Evolutionary conservation across 2,888 invertebrate genomes (phyloP), one percentile per base, ranked within the genome.

Genomic region (Meliscaeva auricollis): DNA sequence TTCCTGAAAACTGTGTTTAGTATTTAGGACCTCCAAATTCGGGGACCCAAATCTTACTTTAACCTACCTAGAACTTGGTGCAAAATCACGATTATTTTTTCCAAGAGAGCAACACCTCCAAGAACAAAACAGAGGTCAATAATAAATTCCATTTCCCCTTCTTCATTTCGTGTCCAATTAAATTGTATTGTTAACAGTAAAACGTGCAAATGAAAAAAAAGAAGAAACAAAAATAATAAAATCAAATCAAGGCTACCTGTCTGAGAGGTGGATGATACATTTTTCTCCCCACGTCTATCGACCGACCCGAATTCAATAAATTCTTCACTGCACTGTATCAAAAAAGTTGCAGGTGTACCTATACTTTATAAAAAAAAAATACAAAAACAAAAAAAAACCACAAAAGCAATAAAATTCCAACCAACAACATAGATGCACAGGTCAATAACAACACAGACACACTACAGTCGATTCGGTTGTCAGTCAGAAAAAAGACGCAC

Each of bases 311-410:
- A 35, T 38, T 20, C 7, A 62, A n/a, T 5, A 48, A 48, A 48
- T 48, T 11, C 3, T 9, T 48, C 9, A n/a, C n/a, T n/a, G 26
- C 1, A 0, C 11, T 13, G 8, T 44, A 64, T 44, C 32, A 41
- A 46, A n/a, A 52, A 35, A n/a, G n/a, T 8, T 56, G 66, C 75
- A 75, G 68, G 56, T 75, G 54, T 35, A 13, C 26, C 44, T 44
- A n/a, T n/a, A n/a, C n/a, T n/a, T n/a, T n/a, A n/a, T n/a, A 26
- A 26, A 3, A 26, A 26, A 26, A 26, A 4, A 1, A 11, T 32
- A 11, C 0, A 15, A 30, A 30, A 52, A 54, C 5, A 30, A 9
- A 9, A 30, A 9, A 9, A 32, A 38, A 9, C 26, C 4, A 66
- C 46, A 75, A 75, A 56, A 46, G 56, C 30, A 54, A 30, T 17